phyloP scores from a whole-genome alignment of 2,797 vertebrate species.

The Acridotheres tristis region DNA sequence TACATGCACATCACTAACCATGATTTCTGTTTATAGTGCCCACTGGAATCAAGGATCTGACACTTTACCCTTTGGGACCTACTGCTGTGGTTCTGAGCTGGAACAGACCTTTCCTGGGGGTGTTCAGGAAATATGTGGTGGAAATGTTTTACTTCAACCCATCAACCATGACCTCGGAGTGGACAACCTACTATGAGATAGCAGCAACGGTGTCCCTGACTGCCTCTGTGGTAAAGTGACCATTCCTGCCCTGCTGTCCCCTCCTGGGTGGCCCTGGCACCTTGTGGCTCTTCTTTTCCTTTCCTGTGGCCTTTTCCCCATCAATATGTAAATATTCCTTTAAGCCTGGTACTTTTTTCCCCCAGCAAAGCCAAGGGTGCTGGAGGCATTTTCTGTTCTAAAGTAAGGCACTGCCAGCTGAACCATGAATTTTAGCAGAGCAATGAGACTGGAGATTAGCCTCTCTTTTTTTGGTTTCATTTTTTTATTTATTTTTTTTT shows the following conservation, averaged over 20 bases:
- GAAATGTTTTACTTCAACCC: slow-evolving; percentile 98
- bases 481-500: background rate
- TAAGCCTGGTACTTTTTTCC: background rate
- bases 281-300: background rate
- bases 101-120: slow-evolving; percentile 89
- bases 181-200: slow-evolving; percentile 97
- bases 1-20: background rate
- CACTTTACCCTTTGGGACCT: slow-evolving; percentile 88
- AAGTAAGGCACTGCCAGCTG: background rate
- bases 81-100: slow-evolving; percentile 91
- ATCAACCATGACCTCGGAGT: slow-evolving; percentile 88
- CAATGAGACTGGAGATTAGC: background rate
- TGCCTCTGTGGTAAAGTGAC: slow-evolving; percentile 87
- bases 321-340: background rate
- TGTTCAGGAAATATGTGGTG: slow-evolving; percentile 93
- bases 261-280: background rate
- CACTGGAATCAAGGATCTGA: slow-evolving; percentile 88
- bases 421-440: background rate
- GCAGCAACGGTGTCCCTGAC: slow-evolving; percentile 89
- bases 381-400: background rate
- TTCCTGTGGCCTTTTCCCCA: background rate
- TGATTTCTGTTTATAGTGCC: slow-evolving; percentile 80
- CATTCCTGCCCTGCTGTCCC: background rate
- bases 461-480: background rate
- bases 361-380: background rate